Conservation (phyloP, 2,113 vertebrate genomes). For the Epinephelus moara region DNA sequence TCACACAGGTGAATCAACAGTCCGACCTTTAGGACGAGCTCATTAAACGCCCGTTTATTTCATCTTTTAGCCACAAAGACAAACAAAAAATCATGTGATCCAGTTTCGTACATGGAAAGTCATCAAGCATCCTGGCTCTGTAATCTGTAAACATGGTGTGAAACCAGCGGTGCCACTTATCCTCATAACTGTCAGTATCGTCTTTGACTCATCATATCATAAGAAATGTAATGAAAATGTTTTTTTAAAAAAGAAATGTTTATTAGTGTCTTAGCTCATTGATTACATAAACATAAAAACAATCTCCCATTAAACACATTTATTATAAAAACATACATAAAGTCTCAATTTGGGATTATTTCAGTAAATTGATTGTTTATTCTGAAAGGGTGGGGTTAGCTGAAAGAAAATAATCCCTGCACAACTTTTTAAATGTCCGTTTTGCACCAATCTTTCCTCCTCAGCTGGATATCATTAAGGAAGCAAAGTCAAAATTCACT, state of each 20-base stretch:
- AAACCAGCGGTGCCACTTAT: conserved; percentile 13
- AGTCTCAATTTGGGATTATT: conserved; percentile 38
- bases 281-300: conserved; percentile 46
- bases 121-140: background rate
- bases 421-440: conserved; percentile 24
- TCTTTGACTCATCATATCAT: background rate
- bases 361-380: conserved; percentile 7
- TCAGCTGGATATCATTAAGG: background rate
- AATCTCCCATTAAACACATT: conserved; percentile 32
- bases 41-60: background rate
- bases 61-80: background rate
- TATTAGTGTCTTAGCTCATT: conserved; percentile 72
- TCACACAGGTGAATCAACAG: background rate
- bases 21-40: background rate
- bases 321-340: conserved; percentile 58
- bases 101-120: background rate
- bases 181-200: background rate
- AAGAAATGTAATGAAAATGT: conserved; percentile 7
- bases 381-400: background rate
- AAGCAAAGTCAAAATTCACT: background rate
- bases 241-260: conserved; percentile 52
- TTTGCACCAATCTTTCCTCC: conserved; percentile 2
- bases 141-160: background rate
- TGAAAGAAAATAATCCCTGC: conserved; percentile 1
- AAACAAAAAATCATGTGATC: background rate